phyloP scores from a whole-genome alignment of 2,113 vertebrate genomes.

The Melospiza melodia region DNA sequence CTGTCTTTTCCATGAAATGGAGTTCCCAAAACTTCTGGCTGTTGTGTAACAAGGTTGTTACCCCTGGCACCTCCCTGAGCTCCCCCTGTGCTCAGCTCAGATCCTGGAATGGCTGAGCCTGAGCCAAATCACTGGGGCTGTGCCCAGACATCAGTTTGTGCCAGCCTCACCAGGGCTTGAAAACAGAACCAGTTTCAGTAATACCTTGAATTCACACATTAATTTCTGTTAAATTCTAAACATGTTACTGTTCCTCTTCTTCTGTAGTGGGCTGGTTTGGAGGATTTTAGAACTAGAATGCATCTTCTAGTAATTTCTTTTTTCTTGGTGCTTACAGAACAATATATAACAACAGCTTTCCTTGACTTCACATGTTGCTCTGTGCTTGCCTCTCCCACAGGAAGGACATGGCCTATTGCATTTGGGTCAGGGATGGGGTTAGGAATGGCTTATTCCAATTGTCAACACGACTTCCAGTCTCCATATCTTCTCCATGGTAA shows the following conservation, averaged over 20 bases:
- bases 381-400: slow-evolving; percentile 58
- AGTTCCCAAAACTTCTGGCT: background rate
- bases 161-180: background rate
- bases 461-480: slow-evolving; percentile 89
- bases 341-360: background rate
- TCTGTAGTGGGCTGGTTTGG: background rate
- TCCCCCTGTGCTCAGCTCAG: slow-evolving; percentile 13
- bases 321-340: background rate
- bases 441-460: slow-evolving; percentile 92
- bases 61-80: background rate
- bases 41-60: background rate
- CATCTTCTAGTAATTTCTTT: background rate
- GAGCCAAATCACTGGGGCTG: background rate
- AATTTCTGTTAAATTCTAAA: background rate
- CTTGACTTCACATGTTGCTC: background rate
- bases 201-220: background rate
- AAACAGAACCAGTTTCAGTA: background rate
- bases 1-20: background rate
- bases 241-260: background rate
- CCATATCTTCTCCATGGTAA: slow-evolving; percentile 86
- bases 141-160: background rate
- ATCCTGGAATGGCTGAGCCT: background rate
- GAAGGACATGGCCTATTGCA: slow-evolving; percentile 86
- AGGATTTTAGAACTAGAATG: background rate
- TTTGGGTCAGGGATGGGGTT: slow-evolving; percentile 88